Evolutionary conservation across 1,140 invertebrate genomes (phyloP).

Genomic region (Schlechtendalia chinensis): DNA sequence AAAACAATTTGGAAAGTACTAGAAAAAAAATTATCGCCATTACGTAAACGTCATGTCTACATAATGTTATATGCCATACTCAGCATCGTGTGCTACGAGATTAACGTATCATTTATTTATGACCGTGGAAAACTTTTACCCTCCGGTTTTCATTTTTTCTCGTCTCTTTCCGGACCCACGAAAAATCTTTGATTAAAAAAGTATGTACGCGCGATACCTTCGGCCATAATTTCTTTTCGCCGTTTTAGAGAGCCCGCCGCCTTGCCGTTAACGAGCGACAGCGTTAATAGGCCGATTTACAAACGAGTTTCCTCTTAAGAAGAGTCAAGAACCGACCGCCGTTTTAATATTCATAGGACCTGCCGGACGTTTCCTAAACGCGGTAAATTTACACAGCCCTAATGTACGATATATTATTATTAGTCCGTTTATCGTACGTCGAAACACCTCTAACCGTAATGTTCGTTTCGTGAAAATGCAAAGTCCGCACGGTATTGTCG

Average conservation of each 20-base stretch:
- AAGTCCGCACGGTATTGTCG: not conserved
- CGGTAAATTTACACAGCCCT: not conserved
- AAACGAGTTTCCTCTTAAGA: not conserved
- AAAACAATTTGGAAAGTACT: not conserved
- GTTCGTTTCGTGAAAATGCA: not conserved
- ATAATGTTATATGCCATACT: not conserved
- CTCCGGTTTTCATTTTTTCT: not conserved
- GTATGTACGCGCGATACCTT: not conserved
- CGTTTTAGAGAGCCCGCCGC: not conserved
- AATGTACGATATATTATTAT: constrained; percentile 5
- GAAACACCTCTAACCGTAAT: too few relatives aligned
- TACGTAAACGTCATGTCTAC: not conserved
- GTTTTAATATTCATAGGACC: constrained; percentile 31
- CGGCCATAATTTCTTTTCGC: not conserved
- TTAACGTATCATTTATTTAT: constrained; percentile 27
- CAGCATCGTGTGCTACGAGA: not conserved
- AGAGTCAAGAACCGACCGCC: constrained; percentile 2
- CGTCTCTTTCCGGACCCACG: not conserved
- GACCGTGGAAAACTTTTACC: constrained; percentile 28
- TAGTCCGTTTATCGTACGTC: not conserved
- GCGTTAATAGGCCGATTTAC: constrained; percentile 36
- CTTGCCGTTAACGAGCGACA: constrained; percentile 13
- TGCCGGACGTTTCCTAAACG: not conserved
- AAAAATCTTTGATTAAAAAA: constrained; percentile 19
- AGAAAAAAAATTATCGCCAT: not conserved